phyloP scores from a whole-genome alignment of 2,888 invertebrate species.

The Agonopterix alstromeriana region DNA sequence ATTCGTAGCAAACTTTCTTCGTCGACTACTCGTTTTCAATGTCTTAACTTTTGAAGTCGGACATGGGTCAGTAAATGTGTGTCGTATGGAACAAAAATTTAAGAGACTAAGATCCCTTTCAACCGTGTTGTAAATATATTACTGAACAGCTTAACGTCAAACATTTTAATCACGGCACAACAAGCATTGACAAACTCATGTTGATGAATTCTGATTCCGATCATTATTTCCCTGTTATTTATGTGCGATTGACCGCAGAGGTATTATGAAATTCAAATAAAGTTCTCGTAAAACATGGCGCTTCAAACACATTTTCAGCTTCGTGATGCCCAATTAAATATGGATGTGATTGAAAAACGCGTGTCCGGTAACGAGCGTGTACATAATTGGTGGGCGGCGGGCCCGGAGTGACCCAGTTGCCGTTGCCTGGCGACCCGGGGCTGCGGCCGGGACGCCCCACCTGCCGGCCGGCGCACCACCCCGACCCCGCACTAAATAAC shows the following conservation, averaged over 20 bases:
- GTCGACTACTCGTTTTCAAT: too few relatives aligned
- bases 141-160: too few relatives aligned
- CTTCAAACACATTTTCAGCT: slow-evolving; percentile 70
- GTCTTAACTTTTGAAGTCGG: too few relatives aligned
- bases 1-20: too few relatives aligned
- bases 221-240: slow-evolving; percentile 4
- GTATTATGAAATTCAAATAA: slow-evolving; percentile 43
- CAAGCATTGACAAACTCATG: background rate
- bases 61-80: too few relatives aligned
- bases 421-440: slow-evolving; percentile 69
- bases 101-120: too few relatives aligned
- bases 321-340: slow-evolving; percentile 76
- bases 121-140: too few relatives aligned
- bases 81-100: too few relatives aligned
- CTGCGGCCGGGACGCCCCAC: slow-evolving; percentile 33
- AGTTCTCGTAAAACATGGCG: slow-evolving; percentile 60
- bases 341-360: slow-evolving; percentile 78
- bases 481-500: slow-evolving; percentile 60
- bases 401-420: slow-evolving; percentile 75
- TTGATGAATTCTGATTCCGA: background rate
- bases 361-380: slow-evolving; percentile 78
- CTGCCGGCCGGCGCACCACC: slow-evolving; percentile 17
- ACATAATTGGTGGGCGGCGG: slow-evolving; percentile 72
- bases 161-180: too few relatives aligned
- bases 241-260: slow-evolving; percentile 12